Conservation (phyloP, 2,113 vertebrate genomes). For the Notiomystis cincta region DNA sequence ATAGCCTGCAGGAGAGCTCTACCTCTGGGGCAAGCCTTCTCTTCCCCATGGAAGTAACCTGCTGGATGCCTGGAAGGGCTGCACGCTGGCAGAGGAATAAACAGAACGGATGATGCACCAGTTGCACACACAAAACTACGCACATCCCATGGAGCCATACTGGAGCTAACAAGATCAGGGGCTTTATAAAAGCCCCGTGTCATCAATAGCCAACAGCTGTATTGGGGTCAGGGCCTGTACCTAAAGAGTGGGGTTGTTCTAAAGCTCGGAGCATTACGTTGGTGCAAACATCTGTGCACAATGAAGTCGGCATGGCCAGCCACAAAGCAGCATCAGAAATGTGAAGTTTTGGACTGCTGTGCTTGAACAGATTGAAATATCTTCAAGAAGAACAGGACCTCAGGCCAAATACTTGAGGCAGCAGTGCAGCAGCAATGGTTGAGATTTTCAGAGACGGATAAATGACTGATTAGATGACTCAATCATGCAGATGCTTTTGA, state of each 20-base stretch:
- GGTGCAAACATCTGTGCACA: neutral
- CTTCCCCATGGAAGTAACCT: neutral
- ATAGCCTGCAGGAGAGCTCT: neutral
- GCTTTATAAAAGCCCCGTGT: neutral
- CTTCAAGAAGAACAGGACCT: neutral
- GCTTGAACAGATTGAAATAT: neutral
- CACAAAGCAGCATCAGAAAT: neutral
- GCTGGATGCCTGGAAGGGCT: neutral
- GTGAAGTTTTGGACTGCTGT: neutral
- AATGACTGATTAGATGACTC: constrained; percentile 58
- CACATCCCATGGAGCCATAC: fast-evolving
- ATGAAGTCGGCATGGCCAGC: neutral
- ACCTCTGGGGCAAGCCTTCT: neutral
- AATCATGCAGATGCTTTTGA: constrained; percentile 62
- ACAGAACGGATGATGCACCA: fast-evolving
- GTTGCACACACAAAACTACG: fast-evolving
- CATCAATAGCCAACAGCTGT: neutral
- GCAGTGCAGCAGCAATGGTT: neutral
- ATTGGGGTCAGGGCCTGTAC: fast-evolving
- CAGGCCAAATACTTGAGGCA: neutral
- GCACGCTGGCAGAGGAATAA: neutral
- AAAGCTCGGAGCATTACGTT: fast-evolving
- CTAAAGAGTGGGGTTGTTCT: neutral
- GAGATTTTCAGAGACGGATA: constrained; percentile 28
- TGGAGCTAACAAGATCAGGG: neutral